These are phyloP conservation scores for Gobio gobio DNA, from an alignment of 2,113 vertebrate species.

Conservation along the genomic window DNA sequence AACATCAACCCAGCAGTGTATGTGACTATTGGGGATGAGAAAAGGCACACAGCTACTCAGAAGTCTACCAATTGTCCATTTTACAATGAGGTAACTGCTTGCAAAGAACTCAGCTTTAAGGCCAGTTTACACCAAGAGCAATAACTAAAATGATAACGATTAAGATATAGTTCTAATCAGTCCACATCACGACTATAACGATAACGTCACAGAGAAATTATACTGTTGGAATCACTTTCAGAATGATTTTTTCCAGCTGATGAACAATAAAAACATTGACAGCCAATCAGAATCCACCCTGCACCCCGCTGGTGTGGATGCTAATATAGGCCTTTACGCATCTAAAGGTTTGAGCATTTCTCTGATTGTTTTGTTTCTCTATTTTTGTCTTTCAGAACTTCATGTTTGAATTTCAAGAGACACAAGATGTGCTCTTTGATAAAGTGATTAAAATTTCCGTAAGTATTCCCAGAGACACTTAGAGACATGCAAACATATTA, in stretches of 20 bases:
- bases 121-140: too few species aligned
- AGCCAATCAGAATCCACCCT: too few species aligned
- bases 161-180: too few species aligned
- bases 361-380: slow-evolving; percentile 7
- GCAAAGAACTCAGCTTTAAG: not conserved
- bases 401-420: slow-evolving; percentile 90
- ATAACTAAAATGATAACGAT: too few species aligned
- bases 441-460: slow-evolving; percentile 89
- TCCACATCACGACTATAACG: too few species aligned
- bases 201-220: too few species aligned
- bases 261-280: too few species aligned
- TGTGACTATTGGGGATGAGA: slow-evolving; percentile 84
- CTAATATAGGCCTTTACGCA: too few species aligned
- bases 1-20: slow-evolving; percentile 93
- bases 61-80: slow-evolving; percentile 89
- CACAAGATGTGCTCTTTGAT: slow-evolving; percentile 83
- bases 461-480: slow-evolving; percentile 54
- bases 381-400: slow-evolving; percentile 83
- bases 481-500: not conserved
- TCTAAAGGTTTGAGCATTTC: not conserved
- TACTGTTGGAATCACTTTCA: too few species aligned
- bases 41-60: slow-evolving; percentile 82
- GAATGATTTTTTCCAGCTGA: too few species aligned
- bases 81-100: slow-evolving; percentile 79
- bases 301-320: too few species aligned